Percentiles rank a stretch among this genome's conserved stretches.
Evolutionary conservation across 2,113 vertebrate genomes (phyloP).

Genomic region (Brachionichthys hirsutus): DNA sequence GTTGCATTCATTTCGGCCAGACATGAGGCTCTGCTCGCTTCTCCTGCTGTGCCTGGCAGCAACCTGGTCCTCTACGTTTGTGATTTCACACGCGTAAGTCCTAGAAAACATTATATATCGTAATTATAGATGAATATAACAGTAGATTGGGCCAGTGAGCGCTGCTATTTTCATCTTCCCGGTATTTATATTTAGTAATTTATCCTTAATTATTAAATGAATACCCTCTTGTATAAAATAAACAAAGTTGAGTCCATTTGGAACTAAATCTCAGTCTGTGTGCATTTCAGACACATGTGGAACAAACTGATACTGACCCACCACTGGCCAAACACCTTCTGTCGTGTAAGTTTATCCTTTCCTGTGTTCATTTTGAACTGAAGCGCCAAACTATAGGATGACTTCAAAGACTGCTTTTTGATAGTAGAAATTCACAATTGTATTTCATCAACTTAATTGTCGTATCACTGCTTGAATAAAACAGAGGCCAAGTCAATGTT

Average conservation of each 20-base stretch:
- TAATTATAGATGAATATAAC: neutral
- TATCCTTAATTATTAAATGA: no score
- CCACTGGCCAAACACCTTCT: conserved; percentile 80
- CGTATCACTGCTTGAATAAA: neutral
- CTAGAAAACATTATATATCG: neutral
- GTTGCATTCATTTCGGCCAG: conserved; percentile 29
- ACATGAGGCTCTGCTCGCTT: conserved; percentile 45
- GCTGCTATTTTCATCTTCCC: no score
- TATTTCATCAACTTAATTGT: neutral
- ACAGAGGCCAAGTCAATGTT: neutral
- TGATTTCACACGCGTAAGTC: conserved; percentile 55
- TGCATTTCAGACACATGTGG: conserved; percentile 72
- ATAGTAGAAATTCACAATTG: neutral
- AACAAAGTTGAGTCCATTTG: no score
- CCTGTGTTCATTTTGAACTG: neutral
- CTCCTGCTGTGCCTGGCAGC: conserved; percentile 55
- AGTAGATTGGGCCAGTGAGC: no score
- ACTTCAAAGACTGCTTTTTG: neutral
- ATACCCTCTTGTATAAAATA: no score
- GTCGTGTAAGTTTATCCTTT: conserved; percentile 58
- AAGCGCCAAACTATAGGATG: neutral
- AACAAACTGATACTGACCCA: conserved; percentile 78
- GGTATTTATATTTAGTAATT: no score
- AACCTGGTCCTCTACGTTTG: conserved; percentile 38
- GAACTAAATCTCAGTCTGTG: neutral